Evolutionary conservation across 2,113 vertebrate species (phyloP), one percentile per base, ranked within the genome.

Genomic region (Ariopsis seemanni): DNA sequence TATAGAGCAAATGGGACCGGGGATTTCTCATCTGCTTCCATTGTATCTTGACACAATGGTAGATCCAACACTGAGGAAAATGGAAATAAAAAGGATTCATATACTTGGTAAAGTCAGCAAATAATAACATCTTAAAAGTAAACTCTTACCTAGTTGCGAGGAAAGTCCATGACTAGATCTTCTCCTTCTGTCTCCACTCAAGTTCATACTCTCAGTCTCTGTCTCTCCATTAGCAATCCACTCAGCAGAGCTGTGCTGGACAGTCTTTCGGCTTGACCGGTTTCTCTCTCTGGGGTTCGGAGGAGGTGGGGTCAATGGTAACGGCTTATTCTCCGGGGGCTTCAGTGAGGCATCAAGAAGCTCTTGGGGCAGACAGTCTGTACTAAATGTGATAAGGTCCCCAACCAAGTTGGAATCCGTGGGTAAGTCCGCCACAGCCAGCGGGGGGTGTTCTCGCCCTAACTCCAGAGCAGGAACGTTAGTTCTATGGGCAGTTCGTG

Each of bases 351-450:
- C 84, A 22, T 94, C 93, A 87, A 91, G 84, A 55, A 91, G 50
- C 2, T 92, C 22, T 82, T 58, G 91, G 71, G 92, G 71, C 18
- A 92, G 4, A 25, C 17, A 86, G 89, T 92, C 90, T 0, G 91
- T 85, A 78, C 90, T 42, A 91, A 93, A 95, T 0, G 91, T 93
- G 81, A 95, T 94, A 18, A 95, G 94, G 88, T 95, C 94, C 0
- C 93, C 93, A 85, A 95, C 94, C 4, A 95, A 92, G 0, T 90
- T 89, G 65, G 94, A 89, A 89, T 94, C 90, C 9, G 89, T 81
- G 83, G 42, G 69, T 2, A 91, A 91, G 0, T 89, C 65, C 7
- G 91, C 90, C 0, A 93, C 85, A 82, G 65, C 89, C 60, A 27
- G 58, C 2, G 0, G 89, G 81, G 30, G 60, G 4, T 4, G 91